Evolutionary conservation across 2,113 vertebrate species (phyloP), one percentile per base, ranked within the genome.

Genomic region (Todiramphus chloris): DNA sequence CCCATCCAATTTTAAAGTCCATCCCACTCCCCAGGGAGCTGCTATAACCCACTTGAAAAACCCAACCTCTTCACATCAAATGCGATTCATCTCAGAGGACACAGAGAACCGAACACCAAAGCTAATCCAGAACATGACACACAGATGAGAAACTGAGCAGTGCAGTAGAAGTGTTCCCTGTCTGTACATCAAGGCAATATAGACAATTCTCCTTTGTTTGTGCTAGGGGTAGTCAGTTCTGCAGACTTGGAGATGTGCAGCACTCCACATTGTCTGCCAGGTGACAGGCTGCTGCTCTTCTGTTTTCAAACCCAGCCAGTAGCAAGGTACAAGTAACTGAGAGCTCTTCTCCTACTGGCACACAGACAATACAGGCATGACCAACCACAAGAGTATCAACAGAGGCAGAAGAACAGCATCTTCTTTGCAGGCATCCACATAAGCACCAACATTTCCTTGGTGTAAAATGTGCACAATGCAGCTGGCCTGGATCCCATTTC

Each of bases 101-200:
- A 56, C 1, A 68, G 28, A 60, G 37, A 89, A 83, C 3, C 31
- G 11, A 83, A 5, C 46, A 76, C 21, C 37, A 56, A 84, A 87
- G 60, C 33, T 43, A 19, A 24, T 68, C 39, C 35, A 78, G 31
- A 68, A 68, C 20, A 51, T 2, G 41, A 53, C 37, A 31, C 4
- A 69, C 59, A 64, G 8, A 74, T 13, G 25, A 90, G 28, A 68
- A 87, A 55, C 24, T 51, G 11, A 77, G 48, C 30, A 50, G 27
- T 3, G 21, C 24, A 77, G 68, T 55, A 92, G 17, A 75, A 83
- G 3, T 7, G 25, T 19, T 50, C 31, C 48, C 25, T 53, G 14
- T 41, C 58, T 60, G 13, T 20, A 28, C 0, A 68, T 27, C 0
- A 0, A 89, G 20, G 24, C 17, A 87, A 72, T 5, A 78, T 0